Evolutionary conservation across 2,113 vertebrate species (phyloP), one percentile per base, ranked within the genome.

Genomic region (Hemichromis elongatus): DNA sequence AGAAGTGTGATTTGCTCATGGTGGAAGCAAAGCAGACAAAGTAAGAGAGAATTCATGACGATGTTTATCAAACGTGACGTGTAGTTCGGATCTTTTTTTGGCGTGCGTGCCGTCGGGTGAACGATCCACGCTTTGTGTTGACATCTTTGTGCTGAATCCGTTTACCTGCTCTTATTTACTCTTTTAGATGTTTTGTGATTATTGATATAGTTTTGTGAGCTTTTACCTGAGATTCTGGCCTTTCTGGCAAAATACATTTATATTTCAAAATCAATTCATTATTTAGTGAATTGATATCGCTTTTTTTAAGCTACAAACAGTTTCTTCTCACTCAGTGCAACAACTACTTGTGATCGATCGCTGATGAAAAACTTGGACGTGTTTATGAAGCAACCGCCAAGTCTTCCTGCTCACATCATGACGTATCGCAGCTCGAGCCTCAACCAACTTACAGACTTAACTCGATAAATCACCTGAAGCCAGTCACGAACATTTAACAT

Each of bases 81-180:
- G 1, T 4, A 30, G 16, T 28, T 59, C 19, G 16, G 1, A 59
- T 33, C 57, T 59, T 59, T 5, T 33, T 59, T 59, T 33, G 19
- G 5, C 0, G 57, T 4, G 3, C 9, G 28, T 0, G 30, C 0
- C 5, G 3, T 61, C 30, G 3, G 57, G 3, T 19, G 16, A 59
- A 19, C 5, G 28, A 0, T 6, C 56, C 56, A 4, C 0, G 14
- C 56, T 59, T 6, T 18, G 50, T 53, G 8, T 19, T 50, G 4
- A 50, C 47, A 12, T 42, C 40, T 42, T 13, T 45, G 11, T 52
- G 52, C 8, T 9, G 6, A 55, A 55, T 55, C 21, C 11, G 21
- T 0, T 10, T 57, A 1, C 28, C 56, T 61, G 57, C 28, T 61
- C 57, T 61, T 18, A 61, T 61, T 35, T 35, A n/a, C 57, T 61